Percentiles rank a stretch among this genome's conserved stretches.
These are phyloP conservation scores for Platichthys stellatus DNA, from an alignment of 2,113 vertebrate species.

Conservation along the genomic window DNA sequence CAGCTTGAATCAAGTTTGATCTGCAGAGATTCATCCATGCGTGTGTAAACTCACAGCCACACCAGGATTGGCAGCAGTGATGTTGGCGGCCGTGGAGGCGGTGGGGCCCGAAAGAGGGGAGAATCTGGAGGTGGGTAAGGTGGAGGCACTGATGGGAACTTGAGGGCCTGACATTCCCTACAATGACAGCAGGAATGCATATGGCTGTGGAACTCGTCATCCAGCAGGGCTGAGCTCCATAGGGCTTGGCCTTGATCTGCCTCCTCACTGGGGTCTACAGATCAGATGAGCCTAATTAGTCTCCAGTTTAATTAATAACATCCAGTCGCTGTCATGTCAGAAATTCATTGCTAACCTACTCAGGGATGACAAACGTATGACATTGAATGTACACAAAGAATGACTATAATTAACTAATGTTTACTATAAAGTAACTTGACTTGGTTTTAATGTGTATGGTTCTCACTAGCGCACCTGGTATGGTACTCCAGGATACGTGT, in stretches of 20 bases:
- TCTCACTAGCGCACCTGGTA: conserved; percentile 85
- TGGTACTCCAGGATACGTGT: conserved; percentile 81
- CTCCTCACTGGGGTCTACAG: conserved; percentile 90
- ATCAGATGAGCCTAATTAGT: conserved; percentile 38
- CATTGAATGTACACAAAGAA: no score
- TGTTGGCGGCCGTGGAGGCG: conserved; percentile 62
- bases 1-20: not conserved
- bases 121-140: conserved; percentile 91
- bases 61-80: conserved; percentile 56
- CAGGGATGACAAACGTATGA: no score
- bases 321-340: not conserved
- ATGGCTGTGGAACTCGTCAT: conserved; percentile 95
- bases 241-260: conserved; percentile 94
- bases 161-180: conserved; percentile 97
- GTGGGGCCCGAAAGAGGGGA: conserved; percentile 75
- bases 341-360: not conserved
- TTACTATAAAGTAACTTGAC: no score
- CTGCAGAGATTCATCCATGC: not conserved
- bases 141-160: conserved; percentile 86
- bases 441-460: not conserved
- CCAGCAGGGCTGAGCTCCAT: conserved; percentile 87
- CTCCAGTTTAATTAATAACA: conserved; percentile 3
- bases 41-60: conserved; percentile 85
- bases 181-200: conserved; percentile 92
- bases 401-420: no score